These are phyloP conservation scores for Eubasilissa splendida DNA, from an alignment of 2,888 invertebrate genomes.

Conservation along the genomic window DNA sequence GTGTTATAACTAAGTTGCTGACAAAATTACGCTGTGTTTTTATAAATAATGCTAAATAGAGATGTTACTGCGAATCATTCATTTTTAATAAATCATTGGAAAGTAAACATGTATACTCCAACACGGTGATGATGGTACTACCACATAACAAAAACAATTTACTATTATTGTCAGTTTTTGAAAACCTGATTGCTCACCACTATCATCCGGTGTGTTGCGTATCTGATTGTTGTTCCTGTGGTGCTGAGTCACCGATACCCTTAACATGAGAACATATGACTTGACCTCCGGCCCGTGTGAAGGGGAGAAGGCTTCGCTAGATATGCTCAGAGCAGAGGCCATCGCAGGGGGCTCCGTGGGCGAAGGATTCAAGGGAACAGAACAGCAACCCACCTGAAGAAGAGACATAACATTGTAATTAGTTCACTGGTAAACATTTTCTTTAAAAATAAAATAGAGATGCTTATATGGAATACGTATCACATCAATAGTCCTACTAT, in stretches of 20 bases:
- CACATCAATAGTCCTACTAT: too few species aligned
- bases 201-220: constrained; percentile 70
- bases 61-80: too few species aligned
- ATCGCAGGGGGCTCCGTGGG: constrained; percentile 76
- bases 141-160: too few species aligned
- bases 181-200: constrained; percentile 57
- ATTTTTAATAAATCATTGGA: too few species aligned
- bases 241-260: constrained; percentile 73
- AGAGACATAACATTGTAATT: not conserved
- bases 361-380: constrained; percentile 83
- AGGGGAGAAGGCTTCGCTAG: constrained; percentile 87
- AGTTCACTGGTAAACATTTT: not conserved
- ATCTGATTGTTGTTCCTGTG: constrained; percentile 65
- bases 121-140: too few species aligned
- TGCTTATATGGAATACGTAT: too few species aligned
- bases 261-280: constrained; percentile 85
- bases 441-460: too few species aligned
- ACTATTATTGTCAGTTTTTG: too few species aligned
- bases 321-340: constrained; percentile 87
- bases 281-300: constrained; percentile 86
- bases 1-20: too few species aligned
- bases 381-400: constrained; percentile 77
- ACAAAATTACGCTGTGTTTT: too few species aligned
- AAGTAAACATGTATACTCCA: too few species aligned
- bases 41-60: too few species aligned